These are phyloP conservation scores for Lobophora halterata DNA, from an alignment of 2,888 invertebrate species.

Conservation along the genomic window DNA sequence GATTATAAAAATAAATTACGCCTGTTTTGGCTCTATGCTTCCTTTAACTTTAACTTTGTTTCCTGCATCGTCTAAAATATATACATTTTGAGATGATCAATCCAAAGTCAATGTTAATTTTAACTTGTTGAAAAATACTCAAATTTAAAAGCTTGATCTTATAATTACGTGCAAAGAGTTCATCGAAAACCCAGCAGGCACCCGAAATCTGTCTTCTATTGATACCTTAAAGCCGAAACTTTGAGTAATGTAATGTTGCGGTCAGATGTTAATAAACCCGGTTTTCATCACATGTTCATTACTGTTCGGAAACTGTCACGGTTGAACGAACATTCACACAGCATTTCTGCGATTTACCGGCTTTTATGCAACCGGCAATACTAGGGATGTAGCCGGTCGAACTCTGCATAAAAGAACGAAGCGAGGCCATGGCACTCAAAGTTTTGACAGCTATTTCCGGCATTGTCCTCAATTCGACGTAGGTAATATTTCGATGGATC, in stretches of 20 bases:
- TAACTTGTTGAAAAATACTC: too few relatives aligned
- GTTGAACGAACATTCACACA: constrained; percentile 37
- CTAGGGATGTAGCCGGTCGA: constrained; percentile 24
- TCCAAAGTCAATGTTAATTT: too few relatives aligned
- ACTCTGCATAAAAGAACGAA: constrained; percentile 18
- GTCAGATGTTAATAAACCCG: constrained; percentile 58
- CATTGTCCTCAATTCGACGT: background rate
- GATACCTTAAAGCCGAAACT: constrained; percentile 27
- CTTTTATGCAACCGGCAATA: constrained; percentile 28
- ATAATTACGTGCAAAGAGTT: background rate
- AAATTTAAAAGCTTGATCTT: too few relatives aligned
- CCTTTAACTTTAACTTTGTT: too few relatives aligned
- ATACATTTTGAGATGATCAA: too few relatives aligned
- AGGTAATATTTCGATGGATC: too few relatives aligned
- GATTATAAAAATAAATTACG: too few relatives aligned
- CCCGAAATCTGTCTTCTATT: constrained; percentile 22
- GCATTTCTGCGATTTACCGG: constrained; percentile 36
- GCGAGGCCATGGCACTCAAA: constrained; percentile 5
- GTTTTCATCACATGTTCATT: constrained; percentile 55
- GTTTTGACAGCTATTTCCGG: constrained; percentile 3
- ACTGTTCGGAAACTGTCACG: too few relatives aligned
- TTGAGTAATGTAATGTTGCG: constrained; percentile 34
- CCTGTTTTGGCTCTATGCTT: too few relatives aligned
- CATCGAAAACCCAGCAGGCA: constrained; percentile 14
- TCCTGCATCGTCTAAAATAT: too few relatives aligned